Percentiles rank a stretch among this genome's conserved stretches.
Evolutionary conservation across 2,113 vertebrate species (phyloP).

Genomic region (Phalacrocorax brasilianus): DNA sequence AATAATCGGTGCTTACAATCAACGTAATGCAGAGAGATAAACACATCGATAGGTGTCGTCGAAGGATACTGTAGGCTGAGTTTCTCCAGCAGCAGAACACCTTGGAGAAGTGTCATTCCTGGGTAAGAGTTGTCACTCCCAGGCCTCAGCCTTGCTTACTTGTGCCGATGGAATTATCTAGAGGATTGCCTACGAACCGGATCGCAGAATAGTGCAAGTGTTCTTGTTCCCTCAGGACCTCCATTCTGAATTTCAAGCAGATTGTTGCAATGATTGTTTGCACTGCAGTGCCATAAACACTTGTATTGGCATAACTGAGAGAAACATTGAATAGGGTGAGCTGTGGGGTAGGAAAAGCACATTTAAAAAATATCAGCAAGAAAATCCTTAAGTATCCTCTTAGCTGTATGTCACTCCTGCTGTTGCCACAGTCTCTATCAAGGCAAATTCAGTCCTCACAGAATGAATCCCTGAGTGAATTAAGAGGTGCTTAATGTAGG

Average conservation of each 20-base stretch:
- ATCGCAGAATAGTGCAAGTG: neutral
- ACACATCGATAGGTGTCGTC: neutral
- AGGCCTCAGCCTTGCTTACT: neutral
- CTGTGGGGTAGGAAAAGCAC: neutral
- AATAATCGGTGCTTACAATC: neutral
- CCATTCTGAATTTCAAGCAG: neutral
- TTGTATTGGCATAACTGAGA: neutral
- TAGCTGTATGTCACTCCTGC: neutral
- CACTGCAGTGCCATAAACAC: neutral
- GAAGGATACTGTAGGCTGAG: neutral
- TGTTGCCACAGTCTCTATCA: neutral
- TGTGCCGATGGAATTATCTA: neutral
- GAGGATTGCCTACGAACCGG: neutral
- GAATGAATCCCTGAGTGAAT: neutral
- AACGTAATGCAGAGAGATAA: neutral
- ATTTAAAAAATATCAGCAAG: neutral
- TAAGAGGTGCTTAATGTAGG: neutral
- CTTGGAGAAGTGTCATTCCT: neutral
- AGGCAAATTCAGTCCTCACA: neutral
- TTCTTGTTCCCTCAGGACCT: neutral
- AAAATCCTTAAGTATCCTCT: neutral
- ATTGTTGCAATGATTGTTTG: neutral
- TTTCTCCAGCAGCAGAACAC: neutral
- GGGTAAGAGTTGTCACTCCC: neutral
- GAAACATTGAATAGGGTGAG: neutral